phyloP scores from a whole-genome alignment of 1,140 invertebrate genomes.

The Wiebesia pumilae region DNA sequence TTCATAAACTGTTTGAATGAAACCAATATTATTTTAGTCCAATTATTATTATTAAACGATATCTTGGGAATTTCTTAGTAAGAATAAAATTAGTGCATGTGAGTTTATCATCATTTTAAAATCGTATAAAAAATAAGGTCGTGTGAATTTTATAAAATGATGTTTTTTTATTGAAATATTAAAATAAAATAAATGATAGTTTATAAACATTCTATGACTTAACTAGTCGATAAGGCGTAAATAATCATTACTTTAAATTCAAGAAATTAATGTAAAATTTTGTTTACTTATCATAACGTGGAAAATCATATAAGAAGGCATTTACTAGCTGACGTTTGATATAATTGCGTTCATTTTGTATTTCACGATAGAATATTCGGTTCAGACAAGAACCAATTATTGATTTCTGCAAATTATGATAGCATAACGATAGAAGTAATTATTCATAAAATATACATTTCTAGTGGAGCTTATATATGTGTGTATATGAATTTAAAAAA shows the following conservation, averaged over 20 bases:
- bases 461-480: background rate
- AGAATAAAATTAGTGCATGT: too few species aligned
- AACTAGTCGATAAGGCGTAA: background rate
- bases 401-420: background rate
- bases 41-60: too few species aligned
- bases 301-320: background rate
- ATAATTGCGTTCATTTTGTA: constrained; percentile 6
- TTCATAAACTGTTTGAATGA: too few species aligned
- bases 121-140: too few species aligned
- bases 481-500: too few species aligned
- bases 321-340: background rate
- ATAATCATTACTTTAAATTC: background rate
- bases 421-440: background rate
- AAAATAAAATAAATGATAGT: too few species aligned
- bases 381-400: constrained; percentile 29
- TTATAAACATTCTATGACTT: background rate
- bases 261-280: background rate
- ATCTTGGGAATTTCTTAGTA: too few species aligned
- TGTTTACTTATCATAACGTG: background rate
- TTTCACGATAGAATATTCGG: constrained; percentile 26
- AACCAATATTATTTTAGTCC: too few species aligned
- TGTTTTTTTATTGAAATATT: too few species aligned
- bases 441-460: background rate
- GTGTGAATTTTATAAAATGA: too few species aligned
- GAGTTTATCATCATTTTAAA: too few species aligned